A percentile compares a stretch with the other conserved stretches of the same genome.
Evolutionary conservation across 2,888 invertebrate species (phyloP).

Genomic region (Eurytoma californica): DNA sequence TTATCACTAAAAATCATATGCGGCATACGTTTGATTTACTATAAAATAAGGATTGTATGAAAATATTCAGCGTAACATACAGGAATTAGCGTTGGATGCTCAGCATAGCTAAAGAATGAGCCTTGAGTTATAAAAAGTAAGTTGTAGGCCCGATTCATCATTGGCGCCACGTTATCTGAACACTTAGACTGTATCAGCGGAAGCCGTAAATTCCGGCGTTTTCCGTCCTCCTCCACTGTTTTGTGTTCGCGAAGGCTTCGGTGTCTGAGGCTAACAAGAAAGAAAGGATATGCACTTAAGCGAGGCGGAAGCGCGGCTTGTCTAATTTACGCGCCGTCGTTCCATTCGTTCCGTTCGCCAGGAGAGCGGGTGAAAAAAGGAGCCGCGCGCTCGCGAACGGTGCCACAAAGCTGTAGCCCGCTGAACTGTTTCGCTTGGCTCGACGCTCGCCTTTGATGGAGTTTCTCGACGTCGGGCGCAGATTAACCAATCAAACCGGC

Average conservation of each 20-base stretch:
- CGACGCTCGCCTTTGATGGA: constrained; percentile 2
- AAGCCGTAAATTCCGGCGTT: constrained; percentile 61
- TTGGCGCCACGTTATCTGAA: not conserved
- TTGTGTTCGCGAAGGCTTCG: constrained; percentile 17
- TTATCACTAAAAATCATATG: too few relatives aligned
- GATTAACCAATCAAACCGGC: constrained; percentile 72
- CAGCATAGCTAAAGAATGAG: too few relatives aligned
- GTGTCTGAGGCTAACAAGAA: constrained; percentile 20
- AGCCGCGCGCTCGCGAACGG: not conserved
- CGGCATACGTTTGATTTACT: too few relatives aligned
- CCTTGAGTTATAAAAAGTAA: too few relatives aligned
- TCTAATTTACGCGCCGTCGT: constrained; percentile 63
- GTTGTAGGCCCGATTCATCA: too few relatives aligned
- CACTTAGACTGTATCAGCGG: constrained; percentile 48
- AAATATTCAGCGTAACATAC: too few relatives aligned
- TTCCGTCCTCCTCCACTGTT: constrained; percentile 37
- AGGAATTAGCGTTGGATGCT: too few relatives aligned
- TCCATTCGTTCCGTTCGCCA: constrained; percentile 58
- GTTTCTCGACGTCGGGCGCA: constrained; percentile 56
- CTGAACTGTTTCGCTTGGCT: constrained; percentile 12
- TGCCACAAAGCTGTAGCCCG: constrained; percentile 11
- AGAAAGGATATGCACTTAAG: constrained; percentile 62
- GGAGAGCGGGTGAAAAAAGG: not conserved
- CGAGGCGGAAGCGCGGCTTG: constrained; percentile 64
- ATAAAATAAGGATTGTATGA: too few relatives aligned